Percentiles rank a stretch among this genome's conserved stretches.
Conservation (phyloP, 2,113 vertebrate species). For the Stomatorhinus ivindoensis region DNA sequence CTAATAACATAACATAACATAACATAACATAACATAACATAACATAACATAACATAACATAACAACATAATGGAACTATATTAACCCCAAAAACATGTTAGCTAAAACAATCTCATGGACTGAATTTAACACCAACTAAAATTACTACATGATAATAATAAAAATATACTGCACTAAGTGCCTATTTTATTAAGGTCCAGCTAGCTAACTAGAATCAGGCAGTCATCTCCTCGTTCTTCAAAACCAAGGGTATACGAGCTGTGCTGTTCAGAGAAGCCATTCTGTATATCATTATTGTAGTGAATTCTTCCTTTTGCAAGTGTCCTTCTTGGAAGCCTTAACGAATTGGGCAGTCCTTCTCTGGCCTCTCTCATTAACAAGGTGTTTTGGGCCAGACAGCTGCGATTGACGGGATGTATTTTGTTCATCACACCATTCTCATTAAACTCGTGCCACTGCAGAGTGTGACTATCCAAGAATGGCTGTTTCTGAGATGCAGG, state of each 20-base stretch:
- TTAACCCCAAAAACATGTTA: background rate
- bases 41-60: background rate
- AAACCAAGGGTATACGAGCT: background rate
- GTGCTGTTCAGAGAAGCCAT: background rate
- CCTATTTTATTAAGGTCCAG: background rate
- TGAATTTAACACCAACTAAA: background rate
- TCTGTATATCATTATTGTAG: background rate
- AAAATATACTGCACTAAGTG: background rate
- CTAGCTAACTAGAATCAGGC: background rate
- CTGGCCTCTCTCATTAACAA: background rate
- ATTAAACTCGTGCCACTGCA: background rate
- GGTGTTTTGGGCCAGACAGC: background rate
- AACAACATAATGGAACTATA: background rate
- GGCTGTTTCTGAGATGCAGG: background rate
- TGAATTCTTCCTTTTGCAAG: background rate
- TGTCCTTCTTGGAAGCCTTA: background rate
- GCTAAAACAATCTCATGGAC: background rate
- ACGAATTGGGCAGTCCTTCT: background rate
- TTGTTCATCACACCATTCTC: background rate
- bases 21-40: background rate
- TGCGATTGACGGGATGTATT: background rate
- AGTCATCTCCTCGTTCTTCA: background rate
- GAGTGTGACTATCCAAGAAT: background rate
- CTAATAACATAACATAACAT: background rate
- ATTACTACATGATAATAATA: background rate